Evolutionary conservation across 2,113 vertebrate genomes (phyloP).

Genomic region (Microcebus ravelobensis): DNA sequence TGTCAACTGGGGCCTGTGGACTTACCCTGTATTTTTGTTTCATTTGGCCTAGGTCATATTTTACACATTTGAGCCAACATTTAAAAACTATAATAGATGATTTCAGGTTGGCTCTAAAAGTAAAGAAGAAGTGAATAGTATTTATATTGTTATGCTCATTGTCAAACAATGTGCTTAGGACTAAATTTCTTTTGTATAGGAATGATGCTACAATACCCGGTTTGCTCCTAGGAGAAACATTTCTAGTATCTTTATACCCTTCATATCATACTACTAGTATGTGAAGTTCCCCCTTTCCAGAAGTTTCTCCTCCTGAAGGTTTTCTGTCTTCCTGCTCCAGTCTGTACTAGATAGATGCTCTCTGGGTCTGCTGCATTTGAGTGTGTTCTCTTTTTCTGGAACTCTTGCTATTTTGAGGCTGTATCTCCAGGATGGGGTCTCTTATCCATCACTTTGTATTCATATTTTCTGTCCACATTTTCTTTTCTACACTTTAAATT

Average conservation of each 20-base stretch:
- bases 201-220: neutral
- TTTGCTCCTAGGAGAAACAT: neutral
- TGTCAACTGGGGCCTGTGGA: neutral
- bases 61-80: neutral
- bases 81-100: neutral
- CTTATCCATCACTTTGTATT: neutral
- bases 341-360: fast-evolving
- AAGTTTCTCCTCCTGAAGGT: neutral
- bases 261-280: neutral
- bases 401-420: neutral
- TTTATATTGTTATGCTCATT: neutral
- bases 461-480: neutral
- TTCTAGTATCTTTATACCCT: neutral
- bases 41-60: neutral
- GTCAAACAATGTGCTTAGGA: neutral
- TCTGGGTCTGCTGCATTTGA: neutral
- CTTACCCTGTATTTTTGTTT: neutral
- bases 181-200: neutral
- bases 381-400: neutral
- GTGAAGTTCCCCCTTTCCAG: neutral
- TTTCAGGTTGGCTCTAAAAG: conserved; percentile 2
- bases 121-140: neutral
- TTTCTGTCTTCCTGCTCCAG: neutral
- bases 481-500: neutral
- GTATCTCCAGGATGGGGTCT: neutral